Evolutionary conservation across 2,113 vertebrate species (phyloP), one percentile per base, ranked within the genome.

Genomic region (Hipposideros armiger): DNA sequence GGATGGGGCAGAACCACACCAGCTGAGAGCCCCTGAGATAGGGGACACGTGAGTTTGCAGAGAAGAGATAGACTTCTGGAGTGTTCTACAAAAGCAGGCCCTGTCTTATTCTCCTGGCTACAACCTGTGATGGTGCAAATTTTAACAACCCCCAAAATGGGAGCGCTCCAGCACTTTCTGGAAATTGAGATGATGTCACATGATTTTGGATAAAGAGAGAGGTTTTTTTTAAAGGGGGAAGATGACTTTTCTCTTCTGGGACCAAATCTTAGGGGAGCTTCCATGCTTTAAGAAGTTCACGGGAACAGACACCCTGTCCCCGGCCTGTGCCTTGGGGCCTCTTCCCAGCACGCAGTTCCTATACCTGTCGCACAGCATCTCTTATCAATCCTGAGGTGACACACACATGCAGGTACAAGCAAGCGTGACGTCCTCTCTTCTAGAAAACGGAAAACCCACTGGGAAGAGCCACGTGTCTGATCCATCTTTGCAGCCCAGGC

Each of bases 331-430:
- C 69, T 13, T 7, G 14, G 22, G 1, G 24, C 52, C 32, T 32
- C 17, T 17, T 45, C 42, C 47, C 13, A 11, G 2, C 22, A 80
- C 1, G 13, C 0, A 36, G 42, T 4, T 28, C 22, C 42, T 10
- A 17, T 5, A 0, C 30, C 3, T 5, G 13, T 3, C 9, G 1
- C 6, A 3, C 0, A 17, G n/a, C 5, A 0, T 5, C n/a, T 16
- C 30, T 20, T 5, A 8, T 11, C 64, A 13, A 2, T 2, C 78
- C 47, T 11, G 22, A 5, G 69, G 16, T 28, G 0, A 10, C 4
- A 7, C 7, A 1, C 0, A 4, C 11, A 3, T 0, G 11, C 10
- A 40, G 24, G 64, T 16, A 1, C 11, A 11, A 24, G 2, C 0
- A 11, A 20, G 47, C 15, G 66, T 11, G 6, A 13, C 7, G 17